Evolutionary conservation across 2,797 vertebrate species (phyloP).

Genomic region (Heterohyrax brucei): DNA sequence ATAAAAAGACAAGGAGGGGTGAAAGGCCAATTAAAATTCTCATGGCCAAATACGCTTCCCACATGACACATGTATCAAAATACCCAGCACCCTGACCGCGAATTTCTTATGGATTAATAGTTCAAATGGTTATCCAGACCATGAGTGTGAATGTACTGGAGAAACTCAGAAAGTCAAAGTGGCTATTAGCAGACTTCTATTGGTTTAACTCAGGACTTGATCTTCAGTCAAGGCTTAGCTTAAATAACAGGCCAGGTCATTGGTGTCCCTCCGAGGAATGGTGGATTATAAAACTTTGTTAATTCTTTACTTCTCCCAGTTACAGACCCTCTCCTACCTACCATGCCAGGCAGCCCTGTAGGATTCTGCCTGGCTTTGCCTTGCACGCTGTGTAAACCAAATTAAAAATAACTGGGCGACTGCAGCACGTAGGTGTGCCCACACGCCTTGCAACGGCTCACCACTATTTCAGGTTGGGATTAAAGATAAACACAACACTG

Average conservation of each 20-base stretch:
- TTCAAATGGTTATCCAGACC: conserved; percentile 19
- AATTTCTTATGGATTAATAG: conserved; percentile 59
- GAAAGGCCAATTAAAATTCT: conserved; percentile 51
- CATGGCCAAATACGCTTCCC: conserved; percentile 15
- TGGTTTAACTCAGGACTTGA: conserved; percentile 64
- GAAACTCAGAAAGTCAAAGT: conserved; percentile 53
- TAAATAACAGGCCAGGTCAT: conserved; percentile 74
- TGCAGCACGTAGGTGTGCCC: conserved; percentile 80
- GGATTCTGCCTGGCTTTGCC: conserved; percentile 78
- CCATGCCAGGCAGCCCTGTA: conserved; percentile 43
- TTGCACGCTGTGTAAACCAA: conserved; percentile 72
- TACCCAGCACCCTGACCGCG: neutral
- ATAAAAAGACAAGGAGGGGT: conserved; percentile 21
- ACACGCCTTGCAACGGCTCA: conserved; percentile 77
- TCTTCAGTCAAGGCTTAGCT: conserved; percentile 68
- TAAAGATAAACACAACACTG: conserved; percentile 73
- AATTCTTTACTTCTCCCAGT: conserved; percentile 51
- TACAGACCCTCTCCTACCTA: conserved; percentile 52
- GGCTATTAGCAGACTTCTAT: conserved; percentile 16
- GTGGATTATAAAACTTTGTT: conserved; percentile 56
- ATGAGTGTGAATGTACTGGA: neutral
- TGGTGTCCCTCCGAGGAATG: conserved; percentile 57
- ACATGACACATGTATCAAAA: conserved; percentile 46
- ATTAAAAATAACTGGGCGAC: conserved; percentile 83
- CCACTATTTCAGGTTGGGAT: conserved; percentile 76